Evolutionary conservation across 2,113 vertebrate species (phyloP).

Genomic region (Acanthisitta chloris): DNA sequence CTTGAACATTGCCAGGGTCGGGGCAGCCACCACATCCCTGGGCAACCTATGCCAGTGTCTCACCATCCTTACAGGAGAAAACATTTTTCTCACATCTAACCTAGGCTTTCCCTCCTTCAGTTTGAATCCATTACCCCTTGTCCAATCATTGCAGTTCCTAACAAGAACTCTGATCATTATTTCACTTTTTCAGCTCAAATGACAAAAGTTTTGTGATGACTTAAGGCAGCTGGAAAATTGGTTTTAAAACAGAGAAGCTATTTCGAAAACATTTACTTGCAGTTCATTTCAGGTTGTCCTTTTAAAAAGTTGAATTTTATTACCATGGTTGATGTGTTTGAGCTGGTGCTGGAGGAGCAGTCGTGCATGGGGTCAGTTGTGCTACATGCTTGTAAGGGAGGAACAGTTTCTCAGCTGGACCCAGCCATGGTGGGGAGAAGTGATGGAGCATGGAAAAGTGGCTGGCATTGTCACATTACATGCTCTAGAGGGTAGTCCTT

Average conservation of each 20-base stretch:
- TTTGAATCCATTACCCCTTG: no score
- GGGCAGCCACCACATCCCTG: no score
- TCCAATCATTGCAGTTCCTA: no score
- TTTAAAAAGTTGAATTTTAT: neutral
- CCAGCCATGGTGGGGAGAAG: no score
- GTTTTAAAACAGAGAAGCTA: neutral
- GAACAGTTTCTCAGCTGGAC: neutral
- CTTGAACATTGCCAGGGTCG: no score
- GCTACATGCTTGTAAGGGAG: fast-evolving
- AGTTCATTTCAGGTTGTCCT: neutral
- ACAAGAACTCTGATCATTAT: neutral
- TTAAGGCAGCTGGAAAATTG: neutral
- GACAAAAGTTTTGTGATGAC: neutral
- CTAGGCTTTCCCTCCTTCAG: no score
- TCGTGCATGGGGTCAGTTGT: neutral
- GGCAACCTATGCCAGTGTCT: no score
- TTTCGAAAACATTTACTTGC: neutral
- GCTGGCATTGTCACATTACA: neutral
- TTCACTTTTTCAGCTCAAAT: neutral
- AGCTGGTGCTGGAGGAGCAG: neutral
- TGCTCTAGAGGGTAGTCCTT: neutral
- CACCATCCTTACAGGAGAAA: no score
- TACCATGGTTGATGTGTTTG: neutral
- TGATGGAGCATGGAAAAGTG: neutral
- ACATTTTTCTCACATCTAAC: no score